phyloP scores from a whole-genome alignment of 2,113 vertebrate genomes.

The Cyphomyrus plagiostoma region DNA sequence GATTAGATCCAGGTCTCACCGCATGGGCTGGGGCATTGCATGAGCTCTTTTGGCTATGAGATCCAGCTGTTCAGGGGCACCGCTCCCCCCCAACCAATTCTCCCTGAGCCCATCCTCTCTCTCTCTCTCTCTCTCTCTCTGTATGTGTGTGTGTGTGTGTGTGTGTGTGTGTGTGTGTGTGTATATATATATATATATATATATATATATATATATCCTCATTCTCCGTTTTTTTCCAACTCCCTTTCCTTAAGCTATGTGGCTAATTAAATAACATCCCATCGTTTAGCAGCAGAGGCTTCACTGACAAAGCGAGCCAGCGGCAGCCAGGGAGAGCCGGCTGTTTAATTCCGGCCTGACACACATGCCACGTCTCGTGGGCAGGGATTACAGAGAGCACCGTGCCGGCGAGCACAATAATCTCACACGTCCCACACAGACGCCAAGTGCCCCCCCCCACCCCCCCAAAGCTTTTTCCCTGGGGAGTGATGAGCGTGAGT shows the following conservation, averaged over 20 bases:
- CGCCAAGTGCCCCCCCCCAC: neutral
- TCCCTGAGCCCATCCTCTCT: neutral
- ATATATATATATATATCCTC: neutral
- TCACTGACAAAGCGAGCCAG: constrained; percentile 42
- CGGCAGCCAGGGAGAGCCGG: constrained; percentile 40
- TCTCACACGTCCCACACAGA: neutral
- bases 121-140: constrained; percentile 14
- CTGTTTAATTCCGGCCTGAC: constrained; percentile 56
- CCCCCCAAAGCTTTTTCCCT: neutral
- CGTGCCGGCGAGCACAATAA: constrained; percentile 31
- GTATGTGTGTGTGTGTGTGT: too few relatives aligned
- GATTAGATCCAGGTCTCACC: neutral
- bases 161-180: too few relatives aligned
- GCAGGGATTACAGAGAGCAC: constrained; percentile 35
- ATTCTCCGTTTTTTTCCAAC: constrained; percentile 1
- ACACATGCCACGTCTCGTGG: constrained; percentile 33
- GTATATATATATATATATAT: too few relatives aligned
- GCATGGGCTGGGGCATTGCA: neutral
- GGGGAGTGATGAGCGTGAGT: neutral
- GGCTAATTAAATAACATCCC: constrained; percentile 55
- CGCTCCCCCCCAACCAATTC: neutral
- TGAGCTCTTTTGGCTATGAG: neutral
- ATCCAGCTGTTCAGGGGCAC: neutral
- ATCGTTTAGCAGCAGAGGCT: constrained; percentile 39
- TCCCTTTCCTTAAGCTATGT: constrained; percentile 42